Evolutionary conservation across 2,797 vertebrate genomes (phyloP), one percentile per base, ranked within the genome.

Genomic region (Myotis vivesi): DNA sequence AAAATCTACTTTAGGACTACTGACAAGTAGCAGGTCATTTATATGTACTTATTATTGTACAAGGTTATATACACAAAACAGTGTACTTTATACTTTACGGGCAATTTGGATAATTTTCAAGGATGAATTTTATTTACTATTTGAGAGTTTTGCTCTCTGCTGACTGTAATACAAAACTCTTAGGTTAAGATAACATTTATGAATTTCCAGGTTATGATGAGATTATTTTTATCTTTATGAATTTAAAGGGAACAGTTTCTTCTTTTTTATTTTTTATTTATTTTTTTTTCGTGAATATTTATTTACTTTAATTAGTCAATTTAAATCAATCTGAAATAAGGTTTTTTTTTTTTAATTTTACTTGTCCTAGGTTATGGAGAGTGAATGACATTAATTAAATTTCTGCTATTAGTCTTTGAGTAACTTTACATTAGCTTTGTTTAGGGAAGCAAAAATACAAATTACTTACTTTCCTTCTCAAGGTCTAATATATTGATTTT

Each of bases 21-120:
- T 12, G 33, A 33, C 23, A 20, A 76, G 4, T 30, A 75, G 12
- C n/a, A 79, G 28, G 68, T 49, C 36, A 68, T 36, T 77, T 75
- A 90, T 46, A 94, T 10, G 46, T 44, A 57, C 28, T 28, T 72
- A 22, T 69, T 84, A 59, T 72, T 75, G 20, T 87, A 25, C 3
- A 73, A 83, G 38, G 36, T 59, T 89, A 36, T 44, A 44, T 41
- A 38, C n/a, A 44, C 36, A 77, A 53, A 87, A 84, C 33, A 81
- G 62, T 44, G 23, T 33, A 55, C 13, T 73, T 5, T 84, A 13
- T 28, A 83, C 22, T 49, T 89, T 33, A 38, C 33, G 8, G 53
- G 28, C 33, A 91, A 91, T 75, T 82, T 69, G 75, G 38, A 41
- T 75, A 71, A 62, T 96, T 96, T 94, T 91, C 36, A 92, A 75